A percentile compares a stretch with the other conserved stretches of the same genome.
These are phyloP conservation scores for Lasioglossum malachurum DNA, from an alignment of 2,888 invertebrate species.

Conservation along the genomic window DNA sequence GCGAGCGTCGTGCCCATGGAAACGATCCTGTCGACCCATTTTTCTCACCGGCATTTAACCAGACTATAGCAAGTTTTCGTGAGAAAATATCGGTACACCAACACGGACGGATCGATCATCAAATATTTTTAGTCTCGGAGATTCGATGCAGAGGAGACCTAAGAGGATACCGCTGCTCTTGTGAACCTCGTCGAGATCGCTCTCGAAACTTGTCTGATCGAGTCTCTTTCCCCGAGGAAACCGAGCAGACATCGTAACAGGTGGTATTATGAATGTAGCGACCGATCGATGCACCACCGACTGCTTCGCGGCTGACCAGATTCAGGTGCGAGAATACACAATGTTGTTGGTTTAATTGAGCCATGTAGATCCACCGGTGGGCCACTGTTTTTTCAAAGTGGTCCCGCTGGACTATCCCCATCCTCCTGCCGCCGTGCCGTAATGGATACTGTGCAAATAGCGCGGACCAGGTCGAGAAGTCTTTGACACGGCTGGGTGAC, in stretches of 20 bases:
- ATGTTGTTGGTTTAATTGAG: constrained; percentile 2
- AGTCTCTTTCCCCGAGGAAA: not conserved
- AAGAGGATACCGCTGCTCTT: constrained; percentile 9
- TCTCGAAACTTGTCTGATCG: constrained; percentile 28
- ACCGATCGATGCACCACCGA: constrained; percentile 10
- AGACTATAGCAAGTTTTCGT: not conserved
- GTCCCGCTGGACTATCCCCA: not conserved
- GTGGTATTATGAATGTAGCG: constrained; percentile 29
- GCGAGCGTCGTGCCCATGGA: not conserved
- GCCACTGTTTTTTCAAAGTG: not conserved
- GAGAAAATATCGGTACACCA: not conserved
- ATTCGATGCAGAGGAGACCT: not conserved
- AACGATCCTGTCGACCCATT: not conserved
- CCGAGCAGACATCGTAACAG: constrained; percentile 9
- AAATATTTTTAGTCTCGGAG: not conserved
- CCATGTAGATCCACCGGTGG: not conserved
- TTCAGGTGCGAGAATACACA: constrained; percentile 5
- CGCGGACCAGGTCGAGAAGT: not conserved
- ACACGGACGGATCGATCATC: not conserved
- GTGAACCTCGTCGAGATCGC: constrained; percentile 1
- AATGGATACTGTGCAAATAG: constrained; percentile 13
- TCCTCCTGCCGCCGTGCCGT: not conserved
- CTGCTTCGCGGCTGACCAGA: not conserved
- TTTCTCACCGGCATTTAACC: not conserved
- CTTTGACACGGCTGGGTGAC: not conserved